These are phyloP conservation scores for Aphidoletes aphidimyza DNA, from an alignment of 2,888 invertebrate genomes.

Conservation along the genomic window DNA sequence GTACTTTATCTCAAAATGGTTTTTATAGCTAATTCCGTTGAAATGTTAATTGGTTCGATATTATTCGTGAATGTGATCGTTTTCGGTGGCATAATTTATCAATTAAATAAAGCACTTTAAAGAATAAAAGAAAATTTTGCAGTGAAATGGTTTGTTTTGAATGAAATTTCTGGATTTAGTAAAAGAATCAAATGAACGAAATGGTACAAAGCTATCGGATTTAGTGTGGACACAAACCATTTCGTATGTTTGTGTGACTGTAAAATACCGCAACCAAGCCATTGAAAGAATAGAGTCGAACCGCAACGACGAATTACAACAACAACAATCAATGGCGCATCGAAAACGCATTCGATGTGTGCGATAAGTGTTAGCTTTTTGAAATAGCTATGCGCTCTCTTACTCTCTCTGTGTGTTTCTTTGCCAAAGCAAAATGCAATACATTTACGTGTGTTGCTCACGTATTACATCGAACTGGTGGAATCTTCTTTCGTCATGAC, in stretches of 20 bases:
- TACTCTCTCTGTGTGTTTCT: no score
- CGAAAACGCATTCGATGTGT: conserved; percentile 35
- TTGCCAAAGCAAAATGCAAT: not conserved
- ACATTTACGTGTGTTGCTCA: not conserved
- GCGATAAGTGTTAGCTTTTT: not conserved
- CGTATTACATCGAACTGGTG: not conserved
- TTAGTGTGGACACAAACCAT: conserved; percentile 24
- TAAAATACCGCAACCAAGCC: conserved; percentile 9
- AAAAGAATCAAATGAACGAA: no score
- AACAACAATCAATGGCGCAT: conserved; percentile 37
- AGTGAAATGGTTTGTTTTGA: not conserved
- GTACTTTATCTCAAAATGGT: conserved; percentile 41
- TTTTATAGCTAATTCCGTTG: conserved; percentile 4
- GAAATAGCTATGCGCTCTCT: not conserved
- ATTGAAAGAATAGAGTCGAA: not conserved
- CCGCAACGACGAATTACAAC: conserved; percentile 45
- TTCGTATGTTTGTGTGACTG: not conserved
- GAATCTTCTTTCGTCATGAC: conserved; percentile 48
- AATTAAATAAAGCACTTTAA: not conserved
- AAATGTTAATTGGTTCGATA: conserved; percentile 13
- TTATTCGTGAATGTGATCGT: not conserved
- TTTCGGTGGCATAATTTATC: not conserved
- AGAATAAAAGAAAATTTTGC: not conserved
- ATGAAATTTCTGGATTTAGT: not conserved
- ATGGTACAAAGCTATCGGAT: conserved; percentile 17